Evolutionary conservation across 1,140 invertebrate genomes (phyloP).

Genomic region (Cryptotermes secundus): DNA sequence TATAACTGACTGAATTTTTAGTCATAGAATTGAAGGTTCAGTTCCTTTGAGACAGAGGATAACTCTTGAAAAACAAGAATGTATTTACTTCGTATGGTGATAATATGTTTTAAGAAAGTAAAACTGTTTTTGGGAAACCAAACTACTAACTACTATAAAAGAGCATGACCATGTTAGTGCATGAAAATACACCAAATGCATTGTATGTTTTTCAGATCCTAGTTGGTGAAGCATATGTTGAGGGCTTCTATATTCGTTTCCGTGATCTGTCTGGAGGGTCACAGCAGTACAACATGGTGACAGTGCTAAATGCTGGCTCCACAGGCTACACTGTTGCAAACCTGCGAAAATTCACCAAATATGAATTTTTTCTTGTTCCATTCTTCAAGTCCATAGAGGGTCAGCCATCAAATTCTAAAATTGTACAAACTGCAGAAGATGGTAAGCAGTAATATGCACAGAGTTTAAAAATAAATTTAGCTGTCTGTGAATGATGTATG

Average conservation of each 20-base stretch:
- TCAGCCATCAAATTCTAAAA: constrained; percentile 73
- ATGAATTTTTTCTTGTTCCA: constrained; percentile 87
- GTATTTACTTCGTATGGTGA: no score
- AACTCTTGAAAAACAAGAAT: no score
- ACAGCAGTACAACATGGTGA: constrained; percentile 68
- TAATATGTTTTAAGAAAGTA: no score
- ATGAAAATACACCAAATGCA: no score
- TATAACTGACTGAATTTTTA: no score
- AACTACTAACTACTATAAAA: no score
- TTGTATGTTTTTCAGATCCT: constrained; percentile 48
- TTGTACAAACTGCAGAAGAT: constrained; percentile 70
- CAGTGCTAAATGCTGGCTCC: constrained; percentile 64
- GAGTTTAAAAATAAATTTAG: background rate
- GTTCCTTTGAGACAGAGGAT: no score
- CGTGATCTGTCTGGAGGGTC: constrained; percentile 68
- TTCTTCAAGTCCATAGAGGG: constrained; percentile 83
- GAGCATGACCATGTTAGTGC: no score
- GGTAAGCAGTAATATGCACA: constrained; percentile 50
- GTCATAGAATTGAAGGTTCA: no score
- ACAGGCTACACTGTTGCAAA: constrained; percentile 67
- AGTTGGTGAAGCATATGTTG: constrained; percentile 60
- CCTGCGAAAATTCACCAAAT: constrained; percentile 79
- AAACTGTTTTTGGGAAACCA: no score
- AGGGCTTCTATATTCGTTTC: constrained; percentile 93
- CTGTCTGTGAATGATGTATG: no score